Base-by-base conservation (phyloP, 2,888 invertebrate genomes). In the Drosophila bunnanda region DNA sequence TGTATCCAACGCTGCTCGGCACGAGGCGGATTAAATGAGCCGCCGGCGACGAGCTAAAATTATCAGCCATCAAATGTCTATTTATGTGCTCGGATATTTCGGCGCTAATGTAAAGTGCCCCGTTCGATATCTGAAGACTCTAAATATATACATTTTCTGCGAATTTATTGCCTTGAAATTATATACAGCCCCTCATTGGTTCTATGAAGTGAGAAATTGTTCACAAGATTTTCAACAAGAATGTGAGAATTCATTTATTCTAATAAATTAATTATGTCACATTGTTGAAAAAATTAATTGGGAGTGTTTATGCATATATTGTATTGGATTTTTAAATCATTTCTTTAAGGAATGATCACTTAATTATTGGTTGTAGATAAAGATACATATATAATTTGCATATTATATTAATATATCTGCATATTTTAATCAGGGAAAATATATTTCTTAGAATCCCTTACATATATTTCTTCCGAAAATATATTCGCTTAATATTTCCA, bases 1-100 rank as follows among this genome's bases (percentile, higher is more conserved):
- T 34, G 34, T 25, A 44, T 44, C 44, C n/a, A n/a, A 46, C n/a
- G 46, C 20, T 17, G 30, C 30, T 36, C 50, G 34, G 20, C 58
- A 38, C 58, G 60, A 54, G 60, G 48, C 55, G 70, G 66, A 67
- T 67, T 66, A 46, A 55, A 66, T 43, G 61, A 61, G 22, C 54
- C 62, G 28, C 48, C 65, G 20, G 39, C 46, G 28, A 46, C 39
- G 36, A 22, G 44, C 70, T 59, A 54, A 54, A 59, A 53, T 60
- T 53, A 70, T 60, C 22, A 70, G 38, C 68, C 68, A 69, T 67
- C 52, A 69, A 58, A 67, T 44, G 52, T 70, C 61, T 70, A 70
- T 70, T 70, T 70, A 32, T 60, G 71, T 60, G 15, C 48, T 30
- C 38, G n/a, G 25, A 52, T 43, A 66, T 48, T 66, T 41, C 22